Evolutionary conservation across 2,888 invertebrate genomes (phyloP).

Genomic region (Parelbella ahira): DNA sequence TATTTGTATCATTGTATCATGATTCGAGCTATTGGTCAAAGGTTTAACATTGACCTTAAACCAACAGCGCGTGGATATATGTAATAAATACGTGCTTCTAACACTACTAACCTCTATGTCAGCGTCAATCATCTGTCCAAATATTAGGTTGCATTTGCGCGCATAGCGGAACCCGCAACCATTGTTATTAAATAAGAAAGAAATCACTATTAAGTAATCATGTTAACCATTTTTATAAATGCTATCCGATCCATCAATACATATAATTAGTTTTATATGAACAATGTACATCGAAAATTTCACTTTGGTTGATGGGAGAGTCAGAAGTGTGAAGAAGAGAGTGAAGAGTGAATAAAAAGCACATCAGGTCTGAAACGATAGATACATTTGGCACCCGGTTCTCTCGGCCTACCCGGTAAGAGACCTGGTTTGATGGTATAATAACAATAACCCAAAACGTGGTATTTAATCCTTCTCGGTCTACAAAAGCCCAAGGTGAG

Average conservation of each 20-base stretch:
- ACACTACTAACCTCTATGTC: conserved; percentile 48
- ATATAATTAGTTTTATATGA: not conserved
- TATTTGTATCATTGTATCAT: too few species aligned
- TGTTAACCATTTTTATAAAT: conserved; percentile 10
- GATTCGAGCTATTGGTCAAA: conserved; percentile 32
- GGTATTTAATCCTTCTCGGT: too few species aligned
- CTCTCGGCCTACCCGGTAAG: too few species aligned
- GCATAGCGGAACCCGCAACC: conserved; percentile 5
- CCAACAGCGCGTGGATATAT: conserved; percentile 28
- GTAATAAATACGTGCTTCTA: conserved; percentile 30
- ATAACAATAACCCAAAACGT: too few species aligned
- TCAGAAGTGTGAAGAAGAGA: too few species aligned
- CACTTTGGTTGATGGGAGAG: too few species aligned
- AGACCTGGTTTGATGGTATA: too few species aligned
- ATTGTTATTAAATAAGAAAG: conserved; percentile 12
- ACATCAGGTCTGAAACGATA: too few species aligned
- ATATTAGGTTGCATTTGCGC: conserved; percentile 21
- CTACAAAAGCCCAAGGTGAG: too few species aligned
- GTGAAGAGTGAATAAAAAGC: too few species aligned
- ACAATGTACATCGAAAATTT: too few species aligned
- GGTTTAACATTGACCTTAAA: conserved; percentile 42
- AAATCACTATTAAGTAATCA: conserved; percentile 24
- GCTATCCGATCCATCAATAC: not conserved
- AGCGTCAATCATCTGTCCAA: conserved; percentile 45
- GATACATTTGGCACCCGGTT: too few species aligned